Percentiles rank a stretch among this genome's conserved stretches.
These are phyloP conservation scores for Stramonita haemastoma DNA, from an alignment of 2,888 invertebrate genomes.

Conservation along the genomic window DNA sequence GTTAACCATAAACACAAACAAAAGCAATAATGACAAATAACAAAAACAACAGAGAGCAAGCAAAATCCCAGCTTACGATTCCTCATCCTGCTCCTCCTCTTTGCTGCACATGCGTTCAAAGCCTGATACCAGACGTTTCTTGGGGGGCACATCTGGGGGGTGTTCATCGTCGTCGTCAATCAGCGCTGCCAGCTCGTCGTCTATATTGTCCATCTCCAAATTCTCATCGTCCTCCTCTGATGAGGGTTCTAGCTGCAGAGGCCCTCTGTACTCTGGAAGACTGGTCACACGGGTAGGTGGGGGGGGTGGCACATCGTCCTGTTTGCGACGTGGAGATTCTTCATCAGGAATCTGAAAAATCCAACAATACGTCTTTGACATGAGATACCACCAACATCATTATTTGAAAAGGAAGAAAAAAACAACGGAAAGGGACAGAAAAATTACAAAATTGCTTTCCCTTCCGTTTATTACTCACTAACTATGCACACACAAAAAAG, in stretches of 20 bases:
- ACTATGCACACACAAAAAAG: too few relatives aligned
- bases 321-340: not conserved
- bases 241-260: not conserved
- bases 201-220: slow-evolving; percentile 13
- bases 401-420: too few relatives aligned
- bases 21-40: not conserved
- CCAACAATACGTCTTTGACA: not conserved
- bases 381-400: not conserved
- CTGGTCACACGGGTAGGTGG: slow-evolving; percentile 46
- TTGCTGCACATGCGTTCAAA: slow-evolving; percentile 38
- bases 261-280: slow-evolving; percentile 30
- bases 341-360: slow-evolving; percentile 4
- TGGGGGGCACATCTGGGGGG: slow-evolving; percentile 48
- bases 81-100: slow-evolving; percentile 39
- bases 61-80: slow-evolving; percentile 36
- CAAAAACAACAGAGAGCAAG: not conserved
- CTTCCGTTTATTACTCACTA: too few relatives aligned
- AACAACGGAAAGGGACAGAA: too few relatives aligned
- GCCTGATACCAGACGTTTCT: slow-evolving; percentile 30
- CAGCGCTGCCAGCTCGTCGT: slow-evolving; percentile 49
- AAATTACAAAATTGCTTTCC: too few relatives aligned
- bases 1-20: not conserved
- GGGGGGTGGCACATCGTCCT: slow-evolving; percentile 17
- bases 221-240: slow-evolving; percentile 38
- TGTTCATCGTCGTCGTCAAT: slow-evolving; percentile 47